Conservation (phyloP, 1,140 invertebrate genomes). For the Trichonephila clavata region DNA sequence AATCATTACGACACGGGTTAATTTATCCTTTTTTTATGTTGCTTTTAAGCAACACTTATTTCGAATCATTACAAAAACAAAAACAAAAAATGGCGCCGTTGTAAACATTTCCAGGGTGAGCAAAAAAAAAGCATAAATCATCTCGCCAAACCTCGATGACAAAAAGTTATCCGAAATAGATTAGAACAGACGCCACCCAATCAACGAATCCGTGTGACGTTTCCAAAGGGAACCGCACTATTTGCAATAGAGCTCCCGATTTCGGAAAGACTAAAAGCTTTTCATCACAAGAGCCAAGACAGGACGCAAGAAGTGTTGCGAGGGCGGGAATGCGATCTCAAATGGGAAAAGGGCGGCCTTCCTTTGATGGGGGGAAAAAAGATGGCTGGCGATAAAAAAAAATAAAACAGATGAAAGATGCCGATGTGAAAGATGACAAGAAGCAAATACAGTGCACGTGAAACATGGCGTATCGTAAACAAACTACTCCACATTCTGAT, state of each 20-base stretch:
- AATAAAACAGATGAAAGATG: neutral
- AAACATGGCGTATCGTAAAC: conserved; percentile 3
- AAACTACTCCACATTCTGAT: neutral
- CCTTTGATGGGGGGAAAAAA: neutral
- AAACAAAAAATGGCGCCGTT: no score
- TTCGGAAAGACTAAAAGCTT: neutral
- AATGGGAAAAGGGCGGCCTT: neutral
- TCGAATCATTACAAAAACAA: no score
- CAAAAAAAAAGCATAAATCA: neutral
- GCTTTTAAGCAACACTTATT: no score
- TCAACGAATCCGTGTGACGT: neutral
- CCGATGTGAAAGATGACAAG: neutral
- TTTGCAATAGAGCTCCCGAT: conserved; percentile 7
- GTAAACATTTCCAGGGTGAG: no score
- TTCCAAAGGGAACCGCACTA: neutral
- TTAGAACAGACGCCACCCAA: neutral
- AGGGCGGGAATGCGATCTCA: neutral
- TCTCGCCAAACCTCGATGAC: neutral
- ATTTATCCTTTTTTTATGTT: no score
- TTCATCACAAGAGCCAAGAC: neutral
- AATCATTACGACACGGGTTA: no score
- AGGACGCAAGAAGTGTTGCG: neutral
- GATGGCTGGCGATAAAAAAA: neutral
- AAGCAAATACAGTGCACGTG: conserved; percentile 7
- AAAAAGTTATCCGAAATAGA: neutral